Evolutionary conservation across 53 echinoderm and acorn worm genomes (phyloP).

Genomic region (Holothuria leucospilota): DNA sequence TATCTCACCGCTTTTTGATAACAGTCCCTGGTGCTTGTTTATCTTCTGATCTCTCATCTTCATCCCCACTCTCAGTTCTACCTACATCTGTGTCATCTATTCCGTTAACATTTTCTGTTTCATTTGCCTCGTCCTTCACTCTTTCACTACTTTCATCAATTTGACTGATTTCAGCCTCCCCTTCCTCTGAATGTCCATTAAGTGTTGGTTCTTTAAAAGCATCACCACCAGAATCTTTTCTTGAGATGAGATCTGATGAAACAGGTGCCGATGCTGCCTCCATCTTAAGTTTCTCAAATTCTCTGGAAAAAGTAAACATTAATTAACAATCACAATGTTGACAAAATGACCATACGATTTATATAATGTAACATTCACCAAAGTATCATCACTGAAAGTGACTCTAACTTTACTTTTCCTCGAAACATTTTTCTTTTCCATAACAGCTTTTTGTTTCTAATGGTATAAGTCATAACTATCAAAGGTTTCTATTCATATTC

Average conservation of each 20-base stretch:
- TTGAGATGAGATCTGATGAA: background rate
- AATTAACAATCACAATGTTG: too few species aligned
- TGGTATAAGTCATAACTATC: too few species aligned
- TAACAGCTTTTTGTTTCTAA: too few species aligned
- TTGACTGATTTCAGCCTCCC: conserved; percentile 7
- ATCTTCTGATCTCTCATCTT: conserved; percentile 55
- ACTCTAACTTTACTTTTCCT: too few species aligned
- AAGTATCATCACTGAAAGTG: too few species aligned
- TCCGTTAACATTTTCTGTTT: conserved; percentile 12
- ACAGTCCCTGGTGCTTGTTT: background rate
- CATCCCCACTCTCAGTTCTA: conserved; percentile 33
- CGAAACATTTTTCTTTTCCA: too few species aligned
- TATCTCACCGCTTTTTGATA: conserved; percentile 20
- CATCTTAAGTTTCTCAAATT: conserved; percentile 1
- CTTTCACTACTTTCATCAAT: background rate
- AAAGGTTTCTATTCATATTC: too few species aligned
- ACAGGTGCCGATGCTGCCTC: background rate
- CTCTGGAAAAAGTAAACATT: background rate
- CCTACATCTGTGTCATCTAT: conserved; percentile 49
- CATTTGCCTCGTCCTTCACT: conserved; percentile 6
- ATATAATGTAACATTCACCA: too few species aligned
- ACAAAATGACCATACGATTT: too few species aligned
- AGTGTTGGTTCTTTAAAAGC: background rate
- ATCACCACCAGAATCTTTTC: background rate
- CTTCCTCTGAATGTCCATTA: background rate